Evolutionary conservation across 2,797 vertebrate genomes (phyloP), one percentile per base, ranked within the genome.

Genomic region (Valencia hispanica): DNA sequence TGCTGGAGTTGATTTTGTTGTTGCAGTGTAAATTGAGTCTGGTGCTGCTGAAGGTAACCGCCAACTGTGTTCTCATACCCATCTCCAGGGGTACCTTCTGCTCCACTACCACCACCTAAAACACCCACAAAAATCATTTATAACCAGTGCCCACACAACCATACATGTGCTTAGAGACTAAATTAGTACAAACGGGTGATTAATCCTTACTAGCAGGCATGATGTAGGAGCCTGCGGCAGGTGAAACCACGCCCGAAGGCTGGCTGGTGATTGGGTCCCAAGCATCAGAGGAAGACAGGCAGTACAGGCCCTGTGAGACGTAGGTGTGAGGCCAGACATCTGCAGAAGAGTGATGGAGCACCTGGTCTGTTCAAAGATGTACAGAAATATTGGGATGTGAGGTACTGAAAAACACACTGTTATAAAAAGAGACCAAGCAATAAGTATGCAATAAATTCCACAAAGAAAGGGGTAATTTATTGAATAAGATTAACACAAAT

Each of bases 251-350:
- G 82, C 97, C 97, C 30, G 97, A 98, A 74, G 97, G 97, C 90
- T 99, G 97, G 8, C 96, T 99, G 91, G 92, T 95, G 91, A 96
- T 95, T 41, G 97, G 96, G 87, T 99, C 98, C 98, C 98, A 99
- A 74, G 96, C 98, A 5, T 99, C 98, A 0, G 98, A 97, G 0
- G 98, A 98, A 12, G 97, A 97, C 79, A 99, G 95, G 88, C 98
- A 99, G 93, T 99, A 99, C 90, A 99, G 96, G 88, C 98, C 98
- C 92, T 99, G 98, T 0, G 98, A 99, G 90, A 99, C 97, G 12
- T 98, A 99, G 75, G 97, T 97, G 89, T 98, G 98, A 84, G 98
- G 98, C 98, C 98, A 99, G 77, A 97, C 96, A 1, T 99, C 98
- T 1, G 96, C 96, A 77, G 97, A 96, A 4, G 96, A 97, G 93